Evolutionary conservation across 92 coral and sea anemone genomes (phyloP), one percentile per base, ranked within the genome.

Genomic region (Palythoa grandis): DNA sequence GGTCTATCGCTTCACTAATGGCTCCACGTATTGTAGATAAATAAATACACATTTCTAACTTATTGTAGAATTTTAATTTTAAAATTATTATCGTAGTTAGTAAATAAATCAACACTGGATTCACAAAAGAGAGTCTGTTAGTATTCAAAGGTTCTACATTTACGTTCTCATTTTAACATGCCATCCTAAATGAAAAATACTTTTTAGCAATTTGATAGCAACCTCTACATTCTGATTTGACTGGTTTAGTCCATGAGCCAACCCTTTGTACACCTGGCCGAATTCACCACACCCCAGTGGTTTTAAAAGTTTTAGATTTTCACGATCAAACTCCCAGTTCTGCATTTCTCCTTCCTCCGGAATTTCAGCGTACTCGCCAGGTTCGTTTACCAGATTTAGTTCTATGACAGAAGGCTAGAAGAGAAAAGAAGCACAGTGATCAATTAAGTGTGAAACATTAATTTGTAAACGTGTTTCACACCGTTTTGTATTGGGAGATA

Each of bases 251-350:
- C 88, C 87, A 52, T 68, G 53, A 66, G 89, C 91, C 61, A 57
- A 39, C 1, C 93, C 95, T 40, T 92, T 94, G 82, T 77, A 89
- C 54, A 92, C 97, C 23, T 85, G 86, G 52, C 93, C 95, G 76
- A 94, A 94, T 67, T 82, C 92, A 29, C 95, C 97, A 39, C 88
- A 69, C 16, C 97, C 97, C 29, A 94, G 82, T 3, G 79, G 69
- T 79, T 79, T 93, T 23, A 74, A 71, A 12, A 87, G 23, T 9
- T 67, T 57, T 40, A 93, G 56, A 8, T 85, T 85, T 37, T 84
- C 85, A 17, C 91, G 87, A 35, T 84, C 77, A 79, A 93, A 40
- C 38, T 91, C 94, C 90, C 92, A 90, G 8, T 29, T 12, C 9
- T n/a, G 71, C 1, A 1, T 20, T 8, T 66, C 13, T 22, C 13